phyloP scores from a whole-genome alignment of 2,113 vertebrate genomes.

The Tychaedon coryphoeus region DNA sequence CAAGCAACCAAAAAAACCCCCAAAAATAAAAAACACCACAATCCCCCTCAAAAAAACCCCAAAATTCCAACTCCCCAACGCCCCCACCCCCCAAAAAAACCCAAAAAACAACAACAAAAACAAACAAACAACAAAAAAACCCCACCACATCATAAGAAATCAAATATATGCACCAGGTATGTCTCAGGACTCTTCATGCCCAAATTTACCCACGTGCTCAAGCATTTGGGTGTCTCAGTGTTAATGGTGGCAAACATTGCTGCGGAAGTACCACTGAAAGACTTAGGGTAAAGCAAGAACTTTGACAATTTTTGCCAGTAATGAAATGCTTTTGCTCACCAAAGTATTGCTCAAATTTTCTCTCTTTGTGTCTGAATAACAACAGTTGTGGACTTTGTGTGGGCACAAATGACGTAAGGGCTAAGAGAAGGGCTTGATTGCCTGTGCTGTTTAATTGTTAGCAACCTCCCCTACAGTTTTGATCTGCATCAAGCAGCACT shows the following conservation, averaged over 20 bases:
- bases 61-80: background rate
- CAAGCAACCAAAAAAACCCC: background rate
- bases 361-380: background rate
- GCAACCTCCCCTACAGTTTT: background rate
- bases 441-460: background rate
- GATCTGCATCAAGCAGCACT: background rate
- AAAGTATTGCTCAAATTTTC: background rate
- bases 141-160: background rate
- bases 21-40: background rate
- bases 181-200: background rate
- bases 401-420: background rate
- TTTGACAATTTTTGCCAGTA: background rate
- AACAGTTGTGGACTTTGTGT: background rate
- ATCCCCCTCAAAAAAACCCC: no score
- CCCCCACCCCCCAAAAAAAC: fast-evolving
- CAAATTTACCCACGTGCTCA: background rate
- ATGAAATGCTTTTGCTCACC: background rate
- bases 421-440: background rate
- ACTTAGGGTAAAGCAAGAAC: background rate
- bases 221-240: fast-evolving
- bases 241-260: background rate
- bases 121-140: no score
- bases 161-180: background rate
- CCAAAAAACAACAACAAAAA: no score
- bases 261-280: background rate